A percentile compares a stretch with the other conserved stretches of the same genome.
These are phyloP conservation scores for Hesperophylax magnus DNA, from an alignment of 1,140 invertebrate genomes.

Conservation along the genomic window DNA sequence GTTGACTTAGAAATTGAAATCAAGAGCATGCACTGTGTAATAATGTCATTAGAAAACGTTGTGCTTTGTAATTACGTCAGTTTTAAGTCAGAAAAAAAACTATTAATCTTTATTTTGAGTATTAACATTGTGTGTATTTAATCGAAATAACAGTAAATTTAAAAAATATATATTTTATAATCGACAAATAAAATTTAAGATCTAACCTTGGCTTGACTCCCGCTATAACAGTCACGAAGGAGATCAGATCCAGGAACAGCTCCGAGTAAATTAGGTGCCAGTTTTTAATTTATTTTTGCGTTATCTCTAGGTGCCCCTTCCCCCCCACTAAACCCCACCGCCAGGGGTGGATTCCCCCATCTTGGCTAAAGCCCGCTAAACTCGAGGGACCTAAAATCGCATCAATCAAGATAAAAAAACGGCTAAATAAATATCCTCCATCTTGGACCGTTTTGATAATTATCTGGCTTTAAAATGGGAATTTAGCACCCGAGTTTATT, in stretches of 20 bases:
- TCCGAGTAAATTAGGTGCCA: slow-evolving; percentile 58
- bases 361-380: slow-evolving; percentile 29
- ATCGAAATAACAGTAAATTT: too few relatives aligned
- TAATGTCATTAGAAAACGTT: too few relatives aligned
- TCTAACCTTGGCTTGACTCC: slow-evolving; percentile 33
- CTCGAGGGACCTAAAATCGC: slow-evolving; percentile 50
- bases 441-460: slow-evolving; percentile 44
- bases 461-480: slow-evolving; percentile 38
- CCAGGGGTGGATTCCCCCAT: slow-evolving; percentile 1
- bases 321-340: neutral
- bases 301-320: slow-evolving; percentile 54
- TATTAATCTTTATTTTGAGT: too few relatives aligned
- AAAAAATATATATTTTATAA: neutral
- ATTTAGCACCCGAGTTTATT: slow-evolving; percentile 35
- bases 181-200: slow-evolving; percentile 8
- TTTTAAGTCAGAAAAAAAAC: too few relatives aligned
- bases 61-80: too few relatives aligned
- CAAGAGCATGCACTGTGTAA: too few relatives aligned
- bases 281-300: slow-evolving; percentile 59
- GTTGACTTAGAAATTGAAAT: too few relatives aligned
- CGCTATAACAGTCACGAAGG: slow-evolving; percentile 37
- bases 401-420: slow-evolving; percentile 57
- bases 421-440: slow-evolving; percentile 51
- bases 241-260: slow-evolving; percentile 52
- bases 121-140: too few relatives aligned